These are phyloP conservation scores for Danio albolineatus DNA, from an alignment of 2,797 vertebrate species.

Conservation along the genomic window DNA sequence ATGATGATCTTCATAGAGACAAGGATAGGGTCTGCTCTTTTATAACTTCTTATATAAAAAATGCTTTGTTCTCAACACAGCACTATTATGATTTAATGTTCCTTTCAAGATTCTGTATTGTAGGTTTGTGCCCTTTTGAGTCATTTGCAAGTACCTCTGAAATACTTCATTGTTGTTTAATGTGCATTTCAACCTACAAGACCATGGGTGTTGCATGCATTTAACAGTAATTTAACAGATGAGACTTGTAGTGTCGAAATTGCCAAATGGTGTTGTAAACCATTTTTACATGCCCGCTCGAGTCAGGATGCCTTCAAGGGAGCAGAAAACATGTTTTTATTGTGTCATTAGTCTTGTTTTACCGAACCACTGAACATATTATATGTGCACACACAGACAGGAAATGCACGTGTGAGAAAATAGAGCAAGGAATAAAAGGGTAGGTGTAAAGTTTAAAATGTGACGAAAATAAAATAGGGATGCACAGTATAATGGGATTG, in stretches of 20 bases:
- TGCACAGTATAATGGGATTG: not conserved
- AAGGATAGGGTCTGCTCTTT: no score
- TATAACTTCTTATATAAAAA: no score
- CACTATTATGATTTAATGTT: no score
- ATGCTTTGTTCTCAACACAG: no score
- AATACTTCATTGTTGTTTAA: not conserved
- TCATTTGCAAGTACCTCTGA: not conserved
- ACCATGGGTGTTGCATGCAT: not conserved
- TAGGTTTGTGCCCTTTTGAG: not conserved
- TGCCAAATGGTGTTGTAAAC: conserved; percentile 22
- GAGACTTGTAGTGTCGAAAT: conserved; percentile 11
- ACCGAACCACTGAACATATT: conserved; percentile 21
- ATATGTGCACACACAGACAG: conserved; percentile 16
- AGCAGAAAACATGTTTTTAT: conserved; percentile 8
- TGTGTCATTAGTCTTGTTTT: conserved; percentile 36
- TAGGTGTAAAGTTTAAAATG: not conserved
- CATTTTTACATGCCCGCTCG: not conserved
- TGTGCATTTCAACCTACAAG: conserved; percentile 3
- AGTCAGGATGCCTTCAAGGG: conserved; percentile 25
- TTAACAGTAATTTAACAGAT: conserved; percentile 25
- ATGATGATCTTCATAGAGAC: no score
- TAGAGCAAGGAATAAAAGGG: not conserved
- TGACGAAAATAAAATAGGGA: not conserved
- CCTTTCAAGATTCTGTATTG: no score
- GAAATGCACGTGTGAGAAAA: conserved; percentile 55